Percentiles rank a stretch among this genome's conserved stretches.
Conservation (phyloP, 92 coral and sea anemone genomes). For the Siderastrea siderea region DNA sequence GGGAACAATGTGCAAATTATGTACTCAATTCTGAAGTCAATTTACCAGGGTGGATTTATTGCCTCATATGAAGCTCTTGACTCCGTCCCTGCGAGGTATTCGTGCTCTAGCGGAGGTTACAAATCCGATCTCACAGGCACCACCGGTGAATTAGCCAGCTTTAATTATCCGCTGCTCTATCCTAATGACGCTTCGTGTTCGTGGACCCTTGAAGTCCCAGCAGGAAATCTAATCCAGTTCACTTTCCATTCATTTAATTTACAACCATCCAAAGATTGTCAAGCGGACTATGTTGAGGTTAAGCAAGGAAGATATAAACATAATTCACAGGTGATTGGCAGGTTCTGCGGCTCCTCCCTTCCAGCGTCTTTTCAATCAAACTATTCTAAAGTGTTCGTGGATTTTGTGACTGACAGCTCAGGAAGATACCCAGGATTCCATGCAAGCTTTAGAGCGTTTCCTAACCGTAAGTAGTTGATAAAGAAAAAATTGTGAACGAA, state of each 20-base stretch:
- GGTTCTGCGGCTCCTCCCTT: constrained; percentile 50
- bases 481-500: too few relatives aligned
- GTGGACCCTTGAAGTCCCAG: constrained; percentile 59
- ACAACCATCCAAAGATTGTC: constrained; percentile 45
- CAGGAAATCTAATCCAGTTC: constrained; percentile 34
- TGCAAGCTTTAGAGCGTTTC: constrained; percentile 40
- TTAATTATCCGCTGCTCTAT: constrained; percentile 46
- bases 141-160: constrained; percentile 30
- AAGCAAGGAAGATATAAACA: neutral
- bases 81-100: constrained; percentile 53
- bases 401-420: constrained; percentile 53
- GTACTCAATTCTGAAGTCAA: neutral
- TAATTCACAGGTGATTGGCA: neutral
- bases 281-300: constrained; percentile 41
- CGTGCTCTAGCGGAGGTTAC: constrained; percentile 22
- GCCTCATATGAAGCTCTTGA: constrained; percentile 22
- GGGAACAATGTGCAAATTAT: constrained; percentile 43
- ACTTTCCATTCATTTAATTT: constrained; percentile 46
- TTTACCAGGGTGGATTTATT: constrained; percentile 22
- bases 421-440: constrained; percentile 71
- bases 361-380: constrained; percentile 47
- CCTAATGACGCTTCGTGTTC: constrained; percentile 57
- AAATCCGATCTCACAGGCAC: neutral
- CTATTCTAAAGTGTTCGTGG: constrained; percentile 20
- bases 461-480: constrained; percentile 41